Evolutionary conservation across 1,140 invertebrate genomes (phyloP), one percentile per base, ranked within the genome.

Genomic region (Archivesica marissinica): DNA sequence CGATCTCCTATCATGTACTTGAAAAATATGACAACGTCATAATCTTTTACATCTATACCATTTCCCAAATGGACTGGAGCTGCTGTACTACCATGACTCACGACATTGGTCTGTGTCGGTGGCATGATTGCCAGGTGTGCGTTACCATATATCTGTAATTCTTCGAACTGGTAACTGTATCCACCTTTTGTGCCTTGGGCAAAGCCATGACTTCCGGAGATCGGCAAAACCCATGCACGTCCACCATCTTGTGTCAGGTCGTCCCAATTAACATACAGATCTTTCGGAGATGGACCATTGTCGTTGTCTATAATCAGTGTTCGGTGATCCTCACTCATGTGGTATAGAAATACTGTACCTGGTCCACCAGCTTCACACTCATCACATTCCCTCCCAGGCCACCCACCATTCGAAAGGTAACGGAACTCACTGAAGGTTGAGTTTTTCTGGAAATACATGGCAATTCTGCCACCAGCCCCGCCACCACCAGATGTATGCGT

Each of bases 1-100:
- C 91, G 66, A 74, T 92, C 91, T 13, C 91, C 91, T 52, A 92
- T 92, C 90, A 92, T 92, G 82, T 90, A 91, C 68, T 89, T 90
- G 83, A 91, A 92, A 76, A 91, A 90, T 30, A 92, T 47, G 9
- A 82, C 89, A 23, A 92, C 86, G 79, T 89, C 88, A 33, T 88
- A 89, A 39, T 82, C 82, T 54, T 77, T 38, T 30, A 33, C 47
- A 59, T 85, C 72, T 1, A 88, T 50, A 56, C 61, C 70, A 20
- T 41, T 54, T 7, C 68, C 68, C n/a, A 76, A 66, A 50, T 39
- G 77, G 11, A 79, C 44, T n/a, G 70, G 28, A 41, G 23, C 38
- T 4, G 56, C 76, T 25, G 66, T 39, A n/a, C 47, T 54, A 41
- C 41, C 54, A 30, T 54, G 23, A n/a, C 41, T 25, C 1, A 76